Evolutionary conservation across 2,888 invertebrate genomes (phyloP).

Genomic region (Sisyra terminalis): DNA sequence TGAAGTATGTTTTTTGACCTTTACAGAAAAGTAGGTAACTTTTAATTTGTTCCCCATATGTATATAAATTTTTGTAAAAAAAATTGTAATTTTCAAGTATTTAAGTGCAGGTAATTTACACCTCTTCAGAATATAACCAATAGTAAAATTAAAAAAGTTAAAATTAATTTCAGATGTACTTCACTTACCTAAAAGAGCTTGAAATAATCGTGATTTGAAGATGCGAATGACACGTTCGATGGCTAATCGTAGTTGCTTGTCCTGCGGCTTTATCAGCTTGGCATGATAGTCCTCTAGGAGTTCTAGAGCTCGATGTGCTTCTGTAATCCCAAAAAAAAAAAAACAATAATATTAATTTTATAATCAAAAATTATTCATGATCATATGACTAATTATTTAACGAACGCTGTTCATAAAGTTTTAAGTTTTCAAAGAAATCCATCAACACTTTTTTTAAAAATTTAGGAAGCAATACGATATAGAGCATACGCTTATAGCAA

Average conservation of each 20-base stretch:
- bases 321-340: conserved; percentile 37
- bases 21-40: no score
- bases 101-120: neutral
- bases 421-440: no score
- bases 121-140: conserved; percentile 3
- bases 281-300: conserved; percentile 96
- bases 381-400: no score
- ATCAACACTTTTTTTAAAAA: no score
- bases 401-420: no score
- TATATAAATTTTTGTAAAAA: neutral
- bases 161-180: no score
- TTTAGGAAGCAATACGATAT: no score
- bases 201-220: conserved; percentile 95
- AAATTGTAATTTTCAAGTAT: neutral
- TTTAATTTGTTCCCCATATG: neutral
- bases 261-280: conserved; percentile 83
- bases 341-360: no score
- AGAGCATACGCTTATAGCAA: no score
- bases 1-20: no score
- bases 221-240: conserved; percentile 96
- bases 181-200: conserved; percentile 86
- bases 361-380: no score
- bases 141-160: no score
- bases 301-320: conserved; percentile 96
- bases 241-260: conserved; percentile 85